Evolutionary conservation across 2,797 vertebrate genomes (phyloP).

Genomic region (Propithecus perrieri): DNA sequence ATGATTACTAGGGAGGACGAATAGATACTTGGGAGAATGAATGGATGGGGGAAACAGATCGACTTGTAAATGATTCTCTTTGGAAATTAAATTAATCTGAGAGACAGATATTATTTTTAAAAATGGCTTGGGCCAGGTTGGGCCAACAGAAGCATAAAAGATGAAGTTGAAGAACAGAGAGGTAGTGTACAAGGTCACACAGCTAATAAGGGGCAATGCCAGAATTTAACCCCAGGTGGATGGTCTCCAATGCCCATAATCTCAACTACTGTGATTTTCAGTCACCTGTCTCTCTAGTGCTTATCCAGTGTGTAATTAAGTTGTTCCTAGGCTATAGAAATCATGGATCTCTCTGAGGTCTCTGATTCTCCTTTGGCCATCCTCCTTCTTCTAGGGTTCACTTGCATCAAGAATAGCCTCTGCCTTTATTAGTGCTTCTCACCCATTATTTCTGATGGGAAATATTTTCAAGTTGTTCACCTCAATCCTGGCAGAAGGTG

Average conservation of each 20-base stretch:
- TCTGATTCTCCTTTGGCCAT: not conserved
- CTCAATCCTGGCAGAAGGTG: not conserved
- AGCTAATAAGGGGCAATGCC: not conserved
- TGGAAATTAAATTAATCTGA: no score
- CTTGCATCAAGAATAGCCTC: not conserved
- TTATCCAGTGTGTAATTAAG: not conserved
- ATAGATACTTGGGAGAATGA: no score
- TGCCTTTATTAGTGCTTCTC: not conserved
- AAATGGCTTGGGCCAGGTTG: no score
- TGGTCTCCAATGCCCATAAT: not conserved
- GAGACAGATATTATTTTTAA: no score
- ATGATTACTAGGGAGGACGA: no score
- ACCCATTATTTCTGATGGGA: not conserved
- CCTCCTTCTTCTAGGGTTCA: not conserved
- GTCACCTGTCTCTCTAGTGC: not conserved
- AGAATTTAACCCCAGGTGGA: not conserved
- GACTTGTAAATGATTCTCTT: no score
- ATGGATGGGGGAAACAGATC: no score
- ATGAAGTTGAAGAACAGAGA: not conserved
- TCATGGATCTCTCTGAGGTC: not conserved
- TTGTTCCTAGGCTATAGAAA: not conserved
- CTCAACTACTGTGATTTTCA: not conserved
- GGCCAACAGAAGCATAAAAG: not conserved
- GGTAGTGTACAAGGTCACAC: not conserved
- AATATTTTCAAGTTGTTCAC: not conserved